Base-by-base conservation (phyloP, 2,888 invertebrate species). In the Nasonia oneida region DNA sequence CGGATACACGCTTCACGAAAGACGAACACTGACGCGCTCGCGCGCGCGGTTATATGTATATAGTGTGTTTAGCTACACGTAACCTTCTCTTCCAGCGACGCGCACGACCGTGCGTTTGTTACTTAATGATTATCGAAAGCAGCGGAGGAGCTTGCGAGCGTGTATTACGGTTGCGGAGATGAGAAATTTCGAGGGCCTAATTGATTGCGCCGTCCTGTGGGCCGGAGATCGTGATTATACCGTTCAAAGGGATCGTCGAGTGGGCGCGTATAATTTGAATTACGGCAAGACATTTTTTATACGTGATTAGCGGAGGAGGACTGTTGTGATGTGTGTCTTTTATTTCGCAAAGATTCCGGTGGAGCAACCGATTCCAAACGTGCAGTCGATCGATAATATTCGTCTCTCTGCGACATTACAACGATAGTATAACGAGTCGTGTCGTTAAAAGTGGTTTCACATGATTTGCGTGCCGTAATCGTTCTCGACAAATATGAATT, bases 1-100 rank as follows among this genome's bases (percentile, higher is more conserved):
- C 93, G 93, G 93, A 93, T 92, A 89, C 90, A 93, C 93, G 93
- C 93, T 93, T 90, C 90, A 90, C 89, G 91, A 91, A 91, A 92
- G 91, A 90, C 91, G 88, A 89, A 89, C 88, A 89, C 88, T 77
- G 76, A 50, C 64, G 47, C 64, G 57, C 61, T 71, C 50, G 74
- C 37, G 33, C 37, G 10, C 50, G 5, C 29, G 29, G 29, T 1
- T 50, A n/a, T 15, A 18, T 29, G 6, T 37, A 14, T 57, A 37
- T 33, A 33, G 10, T 15, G 37, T 47, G 14, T 29, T 18, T 64
- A 23, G 50, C 57, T 81, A 64, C 33, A 57, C 70, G 83, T 83
- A 86, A 77, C 81, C 77, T 74, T 61, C 64, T 33, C 6, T 57
- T 4, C 39, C 8, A 12, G 50, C 67, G n/a, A 42, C 64, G 23